phyloP scores from a whole-genome alignment of 2,113 vertebrate species.

The Lepidothrix coronata region DNA sequence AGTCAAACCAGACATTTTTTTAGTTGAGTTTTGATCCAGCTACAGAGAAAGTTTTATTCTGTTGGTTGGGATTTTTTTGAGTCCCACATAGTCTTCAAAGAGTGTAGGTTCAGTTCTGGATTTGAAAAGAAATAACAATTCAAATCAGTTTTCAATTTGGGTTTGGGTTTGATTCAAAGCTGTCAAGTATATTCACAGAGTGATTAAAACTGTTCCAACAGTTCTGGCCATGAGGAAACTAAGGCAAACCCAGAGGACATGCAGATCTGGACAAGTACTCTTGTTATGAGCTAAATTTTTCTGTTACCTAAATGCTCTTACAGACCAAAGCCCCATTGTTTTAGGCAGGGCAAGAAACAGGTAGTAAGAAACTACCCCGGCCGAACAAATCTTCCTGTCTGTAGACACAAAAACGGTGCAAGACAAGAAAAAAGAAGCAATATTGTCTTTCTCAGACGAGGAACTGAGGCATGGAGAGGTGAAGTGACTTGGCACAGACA shows the following conservation, averaged over 20 bases:
- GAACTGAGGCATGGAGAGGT: background rate
- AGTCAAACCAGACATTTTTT: background rate
- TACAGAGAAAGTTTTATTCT: conserved; percentile 31
- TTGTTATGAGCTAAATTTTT: conserved; percentile 30
- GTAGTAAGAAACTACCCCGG: conserved; percentile 3
- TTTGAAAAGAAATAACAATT: conserved; percentile 51
- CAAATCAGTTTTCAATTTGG: conserved; percentile 63
- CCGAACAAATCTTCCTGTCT: background rate
- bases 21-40: background rate
- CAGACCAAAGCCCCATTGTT: conserved; percentile 35
- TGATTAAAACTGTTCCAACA: conserved; percentile 58
- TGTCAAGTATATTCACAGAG: conserved; percentile 29
- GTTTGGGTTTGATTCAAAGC: conserved; percentile 57
- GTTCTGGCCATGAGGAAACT: conserved; percentile 53
- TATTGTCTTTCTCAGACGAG: background rate
- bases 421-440: background rate
- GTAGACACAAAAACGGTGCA: background rate
- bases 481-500: background rate
- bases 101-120: conserved; percentile 20
- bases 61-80: background rate
- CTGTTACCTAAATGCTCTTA: conserved; percentile 17
- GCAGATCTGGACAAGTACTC: conserved; percentile 60
- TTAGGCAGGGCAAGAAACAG: background rate
- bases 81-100: conserved; percentile 18
- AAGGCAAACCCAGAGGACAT: conserved; percentile 58